Evolutionary conservation across 2,888 invertebrate species (phyloP).

Genomic region (Iselma pallidipennis): DNA sequence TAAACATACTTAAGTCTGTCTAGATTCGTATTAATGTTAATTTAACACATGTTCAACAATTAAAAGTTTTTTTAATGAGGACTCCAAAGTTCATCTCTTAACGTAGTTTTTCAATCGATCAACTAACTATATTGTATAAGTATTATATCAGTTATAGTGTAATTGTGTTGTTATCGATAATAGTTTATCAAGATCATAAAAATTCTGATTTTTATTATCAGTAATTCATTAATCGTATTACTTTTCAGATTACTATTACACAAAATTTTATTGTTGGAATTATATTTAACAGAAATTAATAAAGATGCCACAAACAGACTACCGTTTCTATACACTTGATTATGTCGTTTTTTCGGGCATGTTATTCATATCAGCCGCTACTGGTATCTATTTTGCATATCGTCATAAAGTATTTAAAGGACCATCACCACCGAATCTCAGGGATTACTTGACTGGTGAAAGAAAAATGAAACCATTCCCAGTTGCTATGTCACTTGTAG

Average conservation of each 20-base stretch:
- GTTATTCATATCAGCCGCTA: constrained; percentile 71
- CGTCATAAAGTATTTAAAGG: constrained; percentile 56
- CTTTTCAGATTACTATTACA: not conserved
- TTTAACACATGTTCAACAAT: not conserved
- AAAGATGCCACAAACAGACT: constrained; percentile 22
- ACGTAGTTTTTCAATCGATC: not conserved
- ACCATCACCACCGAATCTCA: constrained; percentile 56
- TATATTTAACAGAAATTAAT: not conserved
- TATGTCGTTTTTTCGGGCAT: constrained; percentile 74
- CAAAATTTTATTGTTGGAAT: no score
- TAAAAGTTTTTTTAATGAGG: not conserved
- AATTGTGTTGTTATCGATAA: no score
- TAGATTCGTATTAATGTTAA: no score
- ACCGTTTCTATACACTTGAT: constrained; percentile 57
- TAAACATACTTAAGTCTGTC: no score
- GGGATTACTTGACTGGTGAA: constrained; percentile 78
- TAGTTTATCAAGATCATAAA: not conserved
- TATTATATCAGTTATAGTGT: not conserved
- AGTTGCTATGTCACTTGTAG: constrained; percentile 83
- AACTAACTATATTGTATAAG: not conserved
- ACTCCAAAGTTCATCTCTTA: not conserved
- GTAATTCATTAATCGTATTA: not conserved
- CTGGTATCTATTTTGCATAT: constrained; percentile 74
- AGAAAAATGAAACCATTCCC: constrained; percentile 77
- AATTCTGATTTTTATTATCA: not conserved